phyloP scores from a whole-genome alignment of 1,140 invertebrate genomes.

The Aphelinus atriplicis region DNA sequence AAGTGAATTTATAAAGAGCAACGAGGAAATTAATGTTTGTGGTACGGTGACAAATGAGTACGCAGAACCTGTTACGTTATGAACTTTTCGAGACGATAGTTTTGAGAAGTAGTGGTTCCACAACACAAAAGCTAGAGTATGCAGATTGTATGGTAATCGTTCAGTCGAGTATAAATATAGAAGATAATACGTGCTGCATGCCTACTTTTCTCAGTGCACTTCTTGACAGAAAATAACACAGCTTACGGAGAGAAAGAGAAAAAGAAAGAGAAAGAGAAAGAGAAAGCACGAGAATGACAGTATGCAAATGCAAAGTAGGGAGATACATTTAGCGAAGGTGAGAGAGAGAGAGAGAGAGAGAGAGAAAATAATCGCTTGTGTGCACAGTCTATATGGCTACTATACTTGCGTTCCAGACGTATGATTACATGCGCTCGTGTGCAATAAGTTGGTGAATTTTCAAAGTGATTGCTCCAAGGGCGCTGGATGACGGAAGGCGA shows the following conservation, averaged over 20 bases:
- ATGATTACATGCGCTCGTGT: not conserved
- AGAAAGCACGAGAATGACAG: too few relatives aligned
- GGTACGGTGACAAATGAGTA: too few relatives aligned
- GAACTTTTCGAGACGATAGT: too few relatives aligned
- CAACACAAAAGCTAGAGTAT: not conserved
- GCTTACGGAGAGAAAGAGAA: not conserved
- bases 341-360: not conserved
- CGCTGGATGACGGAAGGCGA: not conserved
- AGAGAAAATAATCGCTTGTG: too few relatives aligned
- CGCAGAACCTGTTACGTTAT: too few relatives aligned
- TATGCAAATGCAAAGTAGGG: too few relatives aligned
- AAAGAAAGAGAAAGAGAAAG: too few relatives aligned
- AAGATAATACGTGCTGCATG: not conserved
- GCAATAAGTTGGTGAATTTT: slow-evolving; percentile 11
- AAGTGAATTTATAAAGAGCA: too few relatives aligned
- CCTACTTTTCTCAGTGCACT: not conserved
- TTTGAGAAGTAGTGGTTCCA: too few relatives aligned
- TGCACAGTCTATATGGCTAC: not conserved
- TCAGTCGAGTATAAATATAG: too few relatives aligned
- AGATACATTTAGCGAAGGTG: not conserved
- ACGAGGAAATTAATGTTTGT: too few relatives aligned
- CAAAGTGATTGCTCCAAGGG: not conserved
- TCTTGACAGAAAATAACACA: not conserved
- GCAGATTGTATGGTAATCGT: slow-evolving; percentile 7
- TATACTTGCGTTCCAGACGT: not conserved